Conservation (phyloP, 2,888 invertebrate genomes). For the Odontocolon sp. region DNA sequence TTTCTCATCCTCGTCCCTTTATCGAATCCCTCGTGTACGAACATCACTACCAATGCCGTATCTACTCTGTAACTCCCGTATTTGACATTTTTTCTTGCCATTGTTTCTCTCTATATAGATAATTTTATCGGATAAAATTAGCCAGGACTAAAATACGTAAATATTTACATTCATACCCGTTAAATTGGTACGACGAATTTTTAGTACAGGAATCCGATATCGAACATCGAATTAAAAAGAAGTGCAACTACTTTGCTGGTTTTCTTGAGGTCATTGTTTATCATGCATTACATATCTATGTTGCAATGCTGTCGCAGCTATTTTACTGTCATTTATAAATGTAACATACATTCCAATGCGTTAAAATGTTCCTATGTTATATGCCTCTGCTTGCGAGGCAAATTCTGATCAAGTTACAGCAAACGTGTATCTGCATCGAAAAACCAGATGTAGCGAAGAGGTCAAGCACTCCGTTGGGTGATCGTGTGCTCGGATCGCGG, state of each 20-base stretch:
- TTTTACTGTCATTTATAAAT: too few relatives aligned
- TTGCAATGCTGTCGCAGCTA: too few relatives aligned
- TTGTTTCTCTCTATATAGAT: too few relatives aligned
- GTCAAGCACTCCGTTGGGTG: conserved; percentile 8
- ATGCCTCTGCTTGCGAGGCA: background rate
- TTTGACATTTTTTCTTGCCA: background rate
- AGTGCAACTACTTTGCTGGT: too few relatives aligned
- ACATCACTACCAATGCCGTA: background rate
- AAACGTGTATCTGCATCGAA: background rate
- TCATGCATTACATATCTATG: too few relatives aligned
- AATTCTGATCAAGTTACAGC: conserved; percentile 6
- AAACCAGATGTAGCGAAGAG: background rate
- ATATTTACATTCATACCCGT: too few relatives aligned
- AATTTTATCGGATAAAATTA: too few relatives aligned
- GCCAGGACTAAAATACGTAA: too few relatives aligned
- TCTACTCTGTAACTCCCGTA: background rate
- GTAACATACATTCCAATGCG: conserved; percentile 18
- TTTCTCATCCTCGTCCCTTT: conserved; percentile 21
- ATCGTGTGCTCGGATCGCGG: conserved; percentile 30
- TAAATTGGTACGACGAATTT: too few relatives aligned
- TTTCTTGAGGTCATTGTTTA: too few relatives aligned
- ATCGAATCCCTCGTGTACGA: background rate
- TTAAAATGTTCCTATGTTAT: background rate
- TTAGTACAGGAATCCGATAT: too few relatives aligned
- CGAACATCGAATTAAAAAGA: too few relatives aligned